Evolutionary conservation across 1,140 invertebrate genomes (phyloP).

Genomic region (Oryzaephilus surinamensis): DNA sequence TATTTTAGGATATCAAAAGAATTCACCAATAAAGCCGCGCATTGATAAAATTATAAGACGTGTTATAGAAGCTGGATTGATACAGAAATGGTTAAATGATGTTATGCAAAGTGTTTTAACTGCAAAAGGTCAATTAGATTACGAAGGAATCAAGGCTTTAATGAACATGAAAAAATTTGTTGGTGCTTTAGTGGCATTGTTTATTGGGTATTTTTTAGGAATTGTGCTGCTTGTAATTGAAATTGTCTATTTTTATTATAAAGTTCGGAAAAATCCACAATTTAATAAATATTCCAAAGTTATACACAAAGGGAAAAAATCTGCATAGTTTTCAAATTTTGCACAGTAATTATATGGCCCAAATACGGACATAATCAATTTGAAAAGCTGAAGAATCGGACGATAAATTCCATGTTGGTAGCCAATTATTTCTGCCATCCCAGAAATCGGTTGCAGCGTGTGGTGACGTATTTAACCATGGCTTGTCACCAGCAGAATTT

Average conservation of each 20-base stretch:
- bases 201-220: slow-evolving; percentile 54
- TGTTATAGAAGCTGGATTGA: slow-evolving; percentile 62
- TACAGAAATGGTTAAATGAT: slow-evolving; percentile 69
- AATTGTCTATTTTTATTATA: slow-evolving; percentile 50
- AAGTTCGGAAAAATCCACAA: slow-evolving; percentile 50
- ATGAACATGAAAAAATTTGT: slow-evolving; percentile 67
- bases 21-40: slow-evolving; percentile 61
- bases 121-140: slow-evolving; percentile 26
- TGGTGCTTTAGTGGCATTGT: slow-evolving; percentile 59
- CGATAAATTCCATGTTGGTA: slow-evolving; percentile 10
- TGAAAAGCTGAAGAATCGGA: slow-evolving; percentile 9
- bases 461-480: slow-evolving; percentile 3
- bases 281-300: slow-evolving; percentile 53
- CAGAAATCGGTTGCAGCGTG: slow-evolving; percentile 12
- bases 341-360: slow-evolving; percentile 34
- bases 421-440: slow-evolving; percentile 10
- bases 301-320: slow-evolving; percentile 11
- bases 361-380: slow-evolving; percentile 14
- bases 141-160: slow-evolving; percentile 51
- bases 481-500: slow-evolving; percentile 2
- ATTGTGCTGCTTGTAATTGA: slow-evolving; percentile 47
- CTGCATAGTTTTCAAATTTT: too few relatives aligned
- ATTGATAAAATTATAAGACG: slow-evolving; percentile 54
- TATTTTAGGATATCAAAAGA: slow-evolving; percentile 54
- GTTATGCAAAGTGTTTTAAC: slow-evolving; percentile 45